Conservation (phyloP, 2,797 vertebrate species). For the Triplophysa bombifrons region DNA sequence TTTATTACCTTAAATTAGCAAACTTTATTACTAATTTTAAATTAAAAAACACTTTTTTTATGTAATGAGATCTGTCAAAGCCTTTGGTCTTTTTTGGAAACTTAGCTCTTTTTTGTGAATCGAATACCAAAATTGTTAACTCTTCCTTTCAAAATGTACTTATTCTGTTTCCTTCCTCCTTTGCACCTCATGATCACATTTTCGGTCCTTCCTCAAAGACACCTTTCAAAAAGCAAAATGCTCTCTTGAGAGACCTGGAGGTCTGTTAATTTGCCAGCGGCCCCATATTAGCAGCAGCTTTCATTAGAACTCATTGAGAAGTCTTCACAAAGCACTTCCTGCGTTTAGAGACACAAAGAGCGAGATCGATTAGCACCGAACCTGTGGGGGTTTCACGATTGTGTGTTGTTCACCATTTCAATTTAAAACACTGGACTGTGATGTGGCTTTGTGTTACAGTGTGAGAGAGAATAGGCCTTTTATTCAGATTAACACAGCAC, state of each 20-base stretch:
- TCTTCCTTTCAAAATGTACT: constrained; percentile 23
- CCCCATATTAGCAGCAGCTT: constrained; percentile 69
- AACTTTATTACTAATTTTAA: no score
- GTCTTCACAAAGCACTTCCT: constrained; percentile 69
- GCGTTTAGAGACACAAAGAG: constrained; percentile 65
- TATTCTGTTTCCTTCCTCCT: constrained; percentile 53
- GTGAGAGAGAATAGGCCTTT: constrained; percentile 27
- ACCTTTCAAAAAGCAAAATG: constrained; percentile 60
- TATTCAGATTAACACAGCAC: constrained; percentile 25
- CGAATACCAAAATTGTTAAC: constrained; percentile 20
- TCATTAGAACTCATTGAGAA: constrained; percentile 70
- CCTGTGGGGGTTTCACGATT: constrained; percentile 48
- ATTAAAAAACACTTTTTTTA: no score
- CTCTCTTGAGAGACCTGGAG: constrained; percentile 63
- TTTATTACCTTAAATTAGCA: no score
- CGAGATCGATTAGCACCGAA: constrained; percentile 60
- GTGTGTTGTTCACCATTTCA: constrained; percentile 29
- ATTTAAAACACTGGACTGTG: constrained; percentile 33
- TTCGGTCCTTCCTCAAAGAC: constrained; percentile 60
- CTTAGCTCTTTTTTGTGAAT: constrained; percentile 21
- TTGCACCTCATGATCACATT: constrained; percentile 62
- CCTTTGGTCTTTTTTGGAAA: not conserved
- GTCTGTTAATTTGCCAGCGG: constrained; percentile 62
- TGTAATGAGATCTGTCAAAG: not conserved
- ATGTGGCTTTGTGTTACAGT: constrained; percentile 37